Conservation (phyloP, 2,797 vertebrate genomes). For the Glyptemys insculpta region DNA sequence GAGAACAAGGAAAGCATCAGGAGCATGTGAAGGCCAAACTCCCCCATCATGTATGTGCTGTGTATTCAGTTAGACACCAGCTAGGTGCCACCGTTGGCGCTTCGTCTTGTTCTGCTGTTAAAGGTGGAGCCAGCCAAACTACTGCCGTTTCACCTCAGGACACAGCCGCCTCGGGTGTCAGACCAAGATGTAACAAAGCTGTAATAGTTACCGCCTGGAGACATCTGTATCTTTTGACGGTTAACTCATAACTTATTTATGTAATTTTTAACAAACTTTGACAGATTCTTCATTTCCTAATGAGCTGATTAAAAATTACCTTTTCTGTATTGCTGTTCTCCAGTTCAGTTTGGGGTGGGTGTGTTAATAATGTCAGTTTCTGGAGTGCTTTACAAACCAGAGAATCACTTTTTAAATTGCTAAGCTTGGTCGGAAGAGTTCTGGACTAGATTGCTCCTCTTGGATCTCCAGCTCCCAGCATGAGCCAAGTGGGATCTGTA, state of each 20-base stretch:
- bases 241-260: slow-evolving; percentile 61
- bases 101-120: neutral
- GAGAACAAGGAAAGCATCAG: neutral
- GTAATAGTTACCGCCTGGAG: neutral
- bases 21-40: fast-evolving
- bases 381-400: neutral
- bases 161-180: slow-evolving; percentile 20
- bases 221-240: slow-evolving; percentile 21
- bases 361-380: neutral
- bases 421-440: neutral
- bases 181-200: neutral
- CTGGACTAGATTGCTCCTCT: neutral
- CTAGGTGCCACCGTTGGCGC: neutral
- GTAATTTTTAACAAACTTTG: slow-evolving; percentile 34
- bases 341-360: neutral
- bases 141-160: slow-evolving; percentile 28
- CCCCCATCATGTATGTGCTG: fast-evolving
- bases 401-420: no score
- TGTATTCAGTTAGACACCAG: neutral
- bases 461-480: neutral
- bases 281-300: slow-evolving; percentile 59
- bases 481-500: neutral
- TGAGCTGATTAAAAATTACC: slow-evolving; percentile 33
- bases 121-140: neutral
- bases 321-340: slow-evolving; percentile 39